These are phyloP conservation scores for Stenchaetothrips biformis DNA, from an alignment of 2,888 invertebrate genomes.

Conservation along the genomic window DNA sequence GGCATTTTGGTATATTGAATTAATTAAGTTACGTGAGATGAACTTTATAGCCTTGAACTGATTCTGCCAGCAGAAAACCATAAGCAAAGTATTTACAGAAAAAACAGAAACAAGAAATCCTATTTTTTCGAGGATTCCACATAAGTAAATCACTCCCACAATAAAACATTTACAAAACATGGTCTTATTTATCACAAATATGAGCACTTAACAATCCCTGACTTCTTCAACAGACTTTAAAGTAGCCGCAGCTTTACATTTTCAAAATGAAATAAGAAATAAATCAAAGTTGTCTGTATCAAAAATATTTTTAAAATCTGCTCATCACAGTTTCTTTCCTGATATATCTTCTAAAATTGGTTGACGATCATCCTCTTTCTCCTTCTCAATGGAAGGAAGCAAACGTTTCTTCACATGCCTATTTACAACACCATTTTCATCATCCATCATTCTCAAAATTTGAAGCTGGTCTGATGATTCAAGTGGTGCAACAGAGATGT, in stretches of 20 bases:
- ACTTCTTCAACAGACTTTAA: not conserved
- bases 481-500: slow-evolving; percentile 74
- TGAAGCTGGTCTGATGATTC: slow-evolving; percentile 65
- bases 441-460: slow-evolving; percentile 58
- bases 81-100: not conserved
- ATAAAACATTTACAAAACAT: slow-evolving; percentile 3
- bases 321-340: not conserved
- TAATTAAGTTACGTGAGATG: not conserved
- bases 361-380: not conserved
- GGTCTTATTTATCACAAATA: slow-evolving; percentile 3
- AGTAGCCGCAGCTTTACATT: not conserved
- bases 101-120: not conserved
- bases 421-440: slow-evolving; percentile 52
- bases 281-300: not conserved
- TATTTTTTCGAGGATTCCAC: not conserved
- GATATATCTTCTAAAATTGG: slow-evolving; percentile 3
- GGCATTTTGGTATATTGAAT: not conserved
- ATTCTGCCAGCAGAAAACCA: not conserved
- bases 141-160: not conserved
- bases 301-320: not conserved
- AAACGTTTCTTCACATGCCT: slow-evolving; percentile 41
- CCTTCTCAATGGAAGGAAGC: not conserved
- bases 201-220: not conserved
- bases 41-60: not conserved
- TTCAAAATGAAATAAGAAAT: not conserved